Evolutionary conservation across 2,113 vertebrate species (phyloP), one percentile per base, ranked within the genome.

Genomic region (Melierax canorus): DNA sequence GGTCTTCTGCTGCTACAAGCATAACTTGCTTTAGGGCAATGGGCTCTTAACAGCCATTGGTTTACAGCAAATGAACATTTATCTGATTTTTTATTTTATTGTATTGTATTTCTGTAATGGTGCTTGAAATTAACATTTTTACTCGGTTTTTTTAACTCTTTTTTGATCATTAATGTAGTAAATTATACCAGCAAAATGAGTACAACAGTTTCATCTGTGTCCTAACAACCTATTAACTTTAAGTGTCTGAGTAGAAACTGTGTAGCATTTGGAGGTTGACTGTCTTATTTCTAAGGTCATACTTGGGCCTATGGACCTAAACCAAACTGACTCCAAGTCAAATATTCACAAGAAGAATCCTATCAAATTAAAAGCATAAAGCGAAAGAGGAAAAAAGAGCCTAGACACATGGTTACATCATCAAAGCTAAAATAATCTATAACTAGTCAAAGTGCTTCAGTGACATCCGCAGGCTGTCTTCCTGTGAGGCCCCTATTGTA

Each of bases 91-190:
- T 73, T 76, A 82, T 95, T 94, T 86, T 92, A 91, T 91, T 91
- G n/a, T 73, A 92, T 95, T 92, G 94, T 95, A 96, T 94, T 96
- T 97, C 93, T 94, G 94, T 94, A 97, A 97, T 96, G 89, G 89
- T 92, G 89, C 89, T 96, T 97, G 97, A 97, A 96, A 97, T 96
- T 94, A 97, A 91, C 91, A 95, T 90, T 96, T 95, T 95, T 90
- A 58, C 38, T 94, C 36, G 19, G 43, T 3, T 74, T 90, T 84
- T 88, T 91, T 38, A 32, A 38, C 63, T 93, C 39, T 84, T 94
- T 96, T 96, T 97, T 94, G 39, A 89, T 82, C 84, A 94, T 92
- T 92, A 94, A 81, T 90, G 74, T 80, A 80, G 92, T 92, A 97
- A 95, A 94, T 96, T 95, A 94, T 84, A 92, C n/a, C 66, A 90